Percentiles rank a stretch among this genome's conserved stretches.
These are phyloP conservation scores for Gobionotothen gibberifrons DNA, from an alignment of 2,797 vertebrate genomes.

Conservation along the genomic window DNA sequence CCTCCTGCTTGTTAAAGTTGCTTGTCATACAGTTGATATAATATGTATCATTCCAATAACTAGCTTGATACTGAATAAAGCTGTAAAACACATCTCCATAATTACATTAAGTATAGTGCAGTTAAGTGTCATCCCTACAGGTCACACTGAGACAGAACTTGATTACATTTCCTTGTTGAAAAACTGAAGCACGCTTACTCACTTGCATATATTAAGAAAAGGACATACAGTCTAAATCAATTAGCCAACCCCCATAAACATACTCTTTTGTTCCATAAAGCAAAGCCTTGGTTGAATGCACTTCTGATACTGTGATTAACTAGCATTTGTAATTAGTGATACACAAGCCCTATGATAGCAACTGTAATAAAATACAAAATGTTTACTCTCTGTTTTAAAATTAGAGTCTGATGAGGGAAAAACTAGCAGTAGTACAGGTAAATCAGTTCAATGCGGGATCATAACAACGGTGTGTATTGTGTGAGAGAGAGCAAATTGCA, in stretches of 20 bases:
- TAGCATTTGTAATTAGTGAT: neutral
- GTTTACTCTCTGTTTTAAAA: neutral
- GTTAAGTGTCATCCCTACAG: neutral
- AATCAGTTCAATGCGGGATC: constrained; percentile 9
- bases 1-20: no score
- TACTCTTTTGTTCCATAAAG: neutral
- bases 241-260: neutral
- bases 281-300: neutral
- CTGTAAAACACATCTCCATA: neutral
- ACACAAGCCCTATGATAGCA: neutral
- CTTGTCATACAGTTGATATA: neutral
- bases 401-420: neutral
- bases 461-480: constrained; percentile 10
- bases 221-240: neutral
- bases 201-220: neutral
- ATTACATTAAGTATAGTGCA: neutral
- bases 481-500: constrained; percentile 45
- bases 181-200: neutral
- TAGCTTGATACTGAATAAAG: neutral
- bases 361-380: neutral
- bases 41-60: neutral
- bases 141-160: neutral
- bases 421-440: neutral
- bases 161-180: neutral
- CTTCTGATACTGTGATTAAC: neutral